phyloP scores from a whole-genome alignment of 2,888 invertebrate species.

The Meloe dianella region DNA sequence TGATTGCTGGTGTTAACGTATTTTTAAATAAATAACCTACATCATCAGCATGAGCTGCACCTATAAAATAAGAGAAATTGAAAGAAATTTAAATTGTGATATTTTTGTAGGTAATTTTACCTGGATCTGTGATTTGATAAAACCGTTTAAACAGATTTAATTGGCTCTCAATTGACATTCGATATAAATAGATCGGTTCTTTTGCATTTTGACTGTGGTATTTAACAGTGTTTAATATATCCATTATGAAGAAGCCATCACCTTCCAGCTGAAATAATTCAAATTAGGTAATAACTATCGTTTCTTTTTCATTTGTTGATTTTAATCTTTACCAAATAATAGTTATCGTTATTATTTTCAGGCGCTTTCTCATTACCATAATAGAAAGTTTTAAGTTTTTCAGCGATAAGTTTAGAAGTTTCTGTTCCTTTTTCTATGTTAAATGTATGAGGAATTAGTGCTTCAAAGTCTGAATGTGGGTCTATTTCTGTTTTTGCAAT shows the following conservation, averaged over 20 bases:
- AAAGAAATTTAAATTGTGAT: too few relatives aligned
- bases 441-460: slow-evolving; percentile 42
- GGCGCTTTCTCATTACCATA: background rate
- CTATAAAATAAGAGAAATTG: too few relatives aligned
- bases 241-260: slow-evolving; percentile 40
- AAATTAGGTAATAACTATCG: background rate
- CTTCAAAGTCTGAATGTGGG: slow-evolving; percentile 34
- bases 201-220: slow-evolving; percentile 32
- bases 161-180: slow-evolving; percentile 38
- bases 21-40: slow-evolving; percentile 44
- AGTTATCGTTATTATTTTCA: background rate
- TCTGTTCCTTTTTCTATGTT: slow-evolving; percentile 39
- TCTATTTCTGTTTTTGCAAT: slow-evolving; percentile 35
- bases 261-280: slow-evolving; percentile 39
- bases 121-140: slow-evolving; percentile 31
- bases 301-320: background rate
- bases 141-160: slow-evolving; percentile 40
- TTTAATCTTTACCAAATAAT: too few relatives aligned
- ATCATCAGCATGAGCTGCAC: slow-evolving; percentile 45
- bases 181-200: slow-evolving; percentile 41
- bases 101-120: too few relatives aligned
- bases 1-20: slow-evolving; percentile 31
- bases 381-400: slow-evolving; percentile 56
- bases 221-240: slow-evolving; percentile 32
- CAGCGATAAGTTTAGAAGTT: slow-evolving; percentile 49